Evolutionary conservation across 2,888 invertebrate species (phyloP).

Genomic region (Drosophila mimetica): DNA sequence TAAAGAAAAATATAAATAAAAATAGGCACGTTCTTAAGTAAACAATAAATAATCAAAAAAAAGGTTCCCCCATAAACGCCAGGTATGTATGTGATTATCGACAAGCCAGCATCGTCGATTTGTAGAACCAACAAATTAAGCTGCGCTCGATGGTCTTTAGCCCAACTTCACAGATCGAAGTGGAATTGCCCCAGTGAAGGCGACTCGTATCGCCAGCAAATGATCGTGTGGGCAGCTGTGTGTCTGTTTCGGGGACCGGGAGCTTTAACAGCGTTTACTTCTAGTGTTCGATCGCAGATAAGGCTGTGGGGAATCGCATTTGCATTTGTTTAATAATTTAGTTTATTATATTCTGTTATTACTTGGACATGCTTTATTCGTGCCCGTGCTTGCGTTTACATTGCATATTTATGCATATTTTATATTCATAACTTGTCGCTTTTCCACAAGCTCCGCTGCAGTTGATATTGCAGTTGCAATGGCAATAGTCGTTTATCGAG

Average conservation of each 20-base stretch:
- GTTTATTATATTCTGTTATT: slow-evolving; percentile 75
- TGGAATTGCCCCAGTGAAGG: slow-evolving; percentile 19
- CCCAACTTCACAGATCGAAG: slow-evolving; percentile 27
- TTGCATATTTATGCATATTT: slow-evolving; percentile 80
- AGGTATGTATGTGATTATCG: slow-evolving; percentile 42
- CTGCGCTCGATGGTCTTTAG: slow-evolving; percentile 22
- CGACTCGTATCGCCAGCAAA: slow-evolving; percentile 48
- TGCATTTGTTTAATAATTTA: slow-evolving; percentile 78
- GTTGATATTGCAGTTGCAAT: slow-evolving; percentile 20
- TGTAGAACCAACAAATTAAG: slow-evolving; percentile 75
- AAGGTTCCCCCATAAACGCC: background rate
- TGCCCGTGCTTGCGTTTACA: slow-evolving; percentile 47
- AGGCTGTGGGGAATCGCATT: slow-evolving; percentile 44
- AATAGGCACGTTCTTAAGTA: no score
- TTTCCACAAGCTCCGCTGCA: slow-evolving; percentile 44
- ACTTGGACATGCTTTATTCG: slow-evolving; percentile 77
- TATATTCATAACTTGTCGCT: slow-evolving; percentile 81
- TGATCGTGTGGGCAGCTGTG: slow-evolving; percentile 67
- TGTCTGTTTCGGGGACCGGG: slow-evolving; percentile 43
- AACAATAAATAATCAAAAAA: background rate
- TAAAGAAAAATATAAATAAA: no score
- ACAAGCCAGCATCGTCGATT: slow-evolving; percentile 66
- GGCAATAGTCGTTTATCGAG: slow-evolving; percentile 66
- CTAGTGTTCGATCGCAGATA: slow-evolving; percentile 76
- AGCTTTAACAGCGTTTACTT: slow-evolving; percentile 76